A percentile compares a stretch with the other conserved stretches of the same genome.
Conservation (phyloP, 35 echinoderm and acorn worm genomes). For the Heliocidaris tuberculata region DNA sequence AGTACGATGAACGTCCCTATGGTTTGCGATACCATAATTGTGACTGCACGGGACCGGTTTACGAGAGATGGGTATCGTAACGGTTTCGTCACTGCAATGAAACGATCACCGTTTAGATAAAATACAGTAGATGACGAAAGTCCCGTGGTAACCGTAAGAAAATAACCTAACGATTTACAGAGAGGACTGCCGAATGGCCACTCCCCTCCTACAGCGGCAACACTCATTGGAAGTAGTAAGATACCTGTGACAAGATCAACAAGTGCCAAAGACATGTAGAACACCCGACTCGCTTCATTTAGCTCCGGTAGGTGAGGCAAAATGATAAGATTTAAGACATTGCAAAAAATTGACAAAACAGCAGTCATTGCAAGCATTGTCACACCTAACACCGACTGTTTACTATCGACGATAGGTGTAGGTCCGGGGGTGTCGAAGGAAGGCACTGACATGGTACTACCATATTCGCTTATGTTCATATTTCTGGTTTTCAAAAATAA, state of each 20-base stretch:
- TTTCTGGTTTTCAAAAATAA: background rate
- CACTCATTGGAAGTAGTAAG: conserved; percentile 4
- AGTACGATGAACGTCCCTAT: background rate
- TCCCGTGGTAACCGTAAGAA: background rate
- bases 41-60: background rate
- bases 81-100: background rate
- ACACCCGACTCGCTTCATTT: background rate
- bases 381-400: background rate
- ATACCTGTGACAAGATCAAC: conserved; percentile 21
- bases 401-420: background rate
- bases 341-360: conserved; percentile 12
- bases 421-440: background rate
- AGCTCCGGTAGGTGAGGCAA: conserved; percentile 11
- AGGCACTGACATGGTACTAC: background rate
- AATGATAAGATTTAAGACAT: conserved; percentile 17
- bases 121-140: background rate
- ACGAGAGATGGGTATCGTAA: background rate
- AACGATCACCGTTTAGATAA: background rate
- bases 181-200: background rate
- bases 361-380: background rate
- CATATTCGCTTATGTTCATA: background rate
- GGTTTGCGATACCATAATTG: background rate
- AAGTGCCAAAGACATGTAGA: background rate
- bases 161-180: background rate
- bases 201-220: background rate